phyloP scores from a whole-genome alignment of 2,113 vertebrate species.

The cattle (Bos taurus) region ARS-UCD2.0 NC_037331.1:88988001-88988500 shows the following conservation, averaged over 20 bases:
- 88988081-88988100: background rate
- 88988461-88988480: background rate
- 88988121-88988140: background rate
- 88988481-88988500: background rate
- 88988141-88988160: background rate
- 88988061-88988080: background rate
- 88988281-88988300: background rate
- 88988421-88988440: fast-evolving
- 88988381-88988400: background rate
- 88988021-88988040: background rate
- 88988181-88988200: background rate
- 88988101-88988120: background rate
- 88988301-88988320: background rate
- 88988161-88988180: background rate
- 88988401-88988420: background rate
- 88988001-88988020: background rate
- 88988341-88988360: fast-evolving
- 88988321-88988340: background rate
- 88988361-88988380: background rate
- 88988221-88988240: background rate
- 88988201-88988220: background rate
- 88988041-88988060: background rate
- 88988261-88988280: background rate
- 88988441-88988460: background rate
- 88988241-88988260: background rate